Conservation (phyloP, 1,140 invertebrate species). For the Lordiphosa mommai region DNA sequence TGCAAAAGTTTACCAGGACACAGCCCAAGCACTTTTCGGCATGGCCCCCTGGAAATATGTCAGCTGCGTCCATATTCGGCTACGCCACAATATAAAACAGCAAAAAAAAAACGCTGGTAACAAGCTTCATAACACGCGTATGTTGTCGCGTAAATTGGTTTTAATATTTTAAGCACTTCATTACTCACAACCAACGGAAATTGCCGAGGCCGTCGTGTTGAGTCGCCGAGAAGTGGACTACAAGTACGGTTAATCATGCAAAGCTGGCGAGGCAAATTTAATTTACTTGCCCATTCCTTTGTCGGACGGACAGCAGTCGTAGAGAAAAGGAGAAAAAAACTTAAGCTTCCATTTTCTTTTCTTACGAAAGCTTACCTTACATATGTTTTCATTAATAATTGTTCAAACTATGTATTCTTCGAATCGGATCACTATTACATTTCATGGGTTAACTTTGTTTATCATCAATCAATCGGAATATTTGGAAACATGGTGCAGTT, state of each 20-base stretch:
- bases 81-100: conserved; percentile 17
- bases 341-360: too few relatives aligned
- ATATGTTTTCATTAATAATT: too few relatives aligned
- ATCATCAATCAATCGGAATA: too few relatives aligned
- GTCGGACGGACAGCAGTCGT: too few relatives aligned
- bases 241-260: conserved; percentile 41
- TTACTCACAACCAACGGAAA: conserved; percentile 33
- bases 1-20: conserved; percentile 73
- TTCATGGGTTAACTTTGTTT: too few relatives aligned
- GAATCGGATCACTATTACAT: too few relatives aligned
- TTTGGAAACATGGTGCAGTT: too few relatives aligned
- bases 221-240: conserved; percentile 28
- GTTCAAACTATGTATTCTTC: too few relatives aligned
- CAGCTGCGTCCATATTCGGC: conserved; percentile 50
- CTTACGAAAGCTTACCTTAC: too few relatives aligned
- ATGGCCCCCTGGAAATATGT: conserved; percentile 59
- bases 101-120: conserved; percentile 51
- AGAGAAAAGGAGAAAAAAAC: too few relatives aligned
- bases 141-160: conserved; percentile 76
- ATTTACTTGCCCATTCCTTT: too few relatives aligned
- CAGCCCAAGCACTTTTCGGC: conserved; percentile 27
- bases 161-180: conserved; percentile 77
- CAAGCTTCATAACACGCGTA: conserved; percentile 71
- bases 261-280: neutral
- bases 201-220: conserved; percentile 2